Percentiles rank a stretch among this genome's conserved stretches.
Conservation (phyloP, 92 coral and sea anemone species). For the Siderastrea siderea region DNA sequence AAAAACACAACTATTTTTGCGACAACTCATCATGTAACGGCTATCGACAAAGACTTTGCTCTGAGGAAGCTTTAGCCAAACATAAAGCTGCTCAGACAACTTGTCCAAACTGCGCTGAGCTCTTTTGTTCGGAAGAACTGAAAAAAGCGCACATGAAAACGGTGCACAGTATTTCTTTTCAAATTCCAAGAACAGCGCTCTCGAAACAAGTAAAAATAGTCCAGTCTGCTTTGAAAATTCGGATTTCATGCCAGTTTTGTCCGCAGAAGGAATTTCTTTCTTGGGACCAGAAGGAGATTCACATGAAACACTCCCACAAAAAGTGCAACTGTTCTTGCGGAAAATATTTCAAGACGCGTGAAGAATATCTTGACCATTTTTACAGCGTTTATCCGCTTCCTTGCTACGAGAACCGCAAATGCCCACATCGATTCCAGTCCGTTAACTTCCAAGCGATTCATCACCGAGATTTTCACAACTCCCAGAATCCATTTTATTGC, state of each 20-base stretch:
- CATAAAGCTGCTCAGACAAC: constrained; percentile 74
- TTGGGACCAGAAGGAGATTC: constrained; percentile 85
- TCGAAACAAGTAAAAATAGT: constrained; percentile 5
- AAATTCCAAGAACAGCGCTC: neutral
- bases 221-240: constrained; percentile 23
- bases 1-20: constrained; percentile 82
- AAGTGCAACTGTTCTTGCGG: constrained; percentile 99
- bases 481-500: constrained; percentile 89
- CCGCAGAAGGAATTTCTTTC: constrained; percentile 87
- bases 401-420: constrained; percentile 96
- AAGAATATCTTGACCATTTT: constrained; percentile 89
- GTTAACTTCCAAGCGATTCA: constrained; percentile 88
- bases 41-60: constrained; percentile 69
- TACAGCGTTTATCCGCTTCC: constrained; percentile 93
- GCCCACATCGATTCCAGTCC: constrained; percentile 95
- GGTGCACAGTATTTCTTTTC: constrained; percentile 54
- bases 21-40: constrained; percentile 72
- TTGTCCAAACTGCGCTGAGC: constrained; percentile 76
- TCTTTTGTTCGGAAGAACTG: constrained; percentile 75
- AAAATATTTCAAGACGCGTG: constrained; percentile 84
- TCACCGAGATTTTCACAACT: constrained; percentile 82
- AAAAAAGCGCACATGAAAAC: constrained; percentile 70
- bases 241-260: constrained; percentile 86
- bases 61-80: constrained; percentile 67
- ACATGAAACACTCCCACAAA: constrained; percentile 96